phyloP scores from a whole-genome alignment of 2,113 vertebrate species.

The Leptobrachium ailaonicum region DNA sequence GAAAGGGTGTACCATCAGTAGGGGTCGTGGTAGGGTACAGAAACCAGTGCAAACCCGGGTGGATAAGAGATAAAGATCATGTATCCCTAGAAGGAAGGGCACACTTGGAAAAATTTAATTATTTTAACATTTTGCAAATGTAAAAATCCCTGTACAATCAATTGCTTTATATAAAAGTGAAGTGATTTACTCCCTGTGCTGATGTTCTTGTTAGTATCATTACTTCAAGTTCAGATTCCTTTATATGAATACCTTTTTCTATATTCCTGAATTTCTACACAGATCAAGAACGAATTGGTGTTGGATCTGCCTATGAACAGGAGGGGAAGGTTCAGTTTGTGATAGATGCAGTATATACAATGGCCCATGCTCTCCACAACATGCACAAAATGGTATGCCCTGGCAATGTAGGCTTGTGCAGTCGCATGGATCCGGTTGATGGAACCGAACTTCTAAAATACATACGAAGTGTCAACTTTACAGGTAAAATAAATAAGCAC shows the following conservation, averaged over 20 bases:
- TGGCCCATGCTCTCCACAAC: constrained; percentile 90
- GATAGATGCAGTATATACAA: constrained; percentile 89
- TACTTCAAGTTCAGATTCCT: too few species aligned
- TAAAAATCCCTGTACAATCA: too few species aligned
- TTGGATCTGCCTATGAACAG: constrained; percentile 89
- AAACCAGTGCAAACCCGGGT: too few species aligned
- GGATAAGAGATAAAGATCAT: too few species aligned
- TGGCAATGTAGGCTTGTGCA: constrained; percentile 85
- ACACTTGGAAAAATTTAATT: too few species aligned
- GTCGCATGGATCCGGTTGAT: constrained; percentile 85
- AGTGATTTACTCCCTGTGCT: too few species aligned
- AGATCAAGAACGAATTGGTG: constrained; percentile 92
- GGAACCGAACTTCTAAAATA: constrained; percentile 89
- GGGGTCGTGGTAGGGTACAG: too few species aligned
- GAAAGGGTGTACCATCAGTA: too few species aligned
- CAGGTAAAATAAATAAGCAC: constrained; percentile 70
- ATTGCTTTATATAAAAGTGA: too few species aligned
- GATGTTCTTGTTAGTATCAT: too few species aligned
- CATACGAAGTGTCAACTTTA: constrained; percentile 91
- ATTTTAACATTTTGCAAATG: too few species aligned
- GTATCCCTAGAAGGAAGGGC: too few species aligned
- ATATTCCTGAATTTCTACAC: constrained; percentile 18
- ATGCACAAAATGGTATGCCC: constrained; percentile 91
- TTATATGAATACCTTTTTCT: neutral
- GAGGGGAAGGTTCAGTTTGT: constrained; percentile 96